Evolutionary conservation across 1,140 invertebrate species (phyloP).

Genomic region (Brachionus rotundiformis): DNA sequence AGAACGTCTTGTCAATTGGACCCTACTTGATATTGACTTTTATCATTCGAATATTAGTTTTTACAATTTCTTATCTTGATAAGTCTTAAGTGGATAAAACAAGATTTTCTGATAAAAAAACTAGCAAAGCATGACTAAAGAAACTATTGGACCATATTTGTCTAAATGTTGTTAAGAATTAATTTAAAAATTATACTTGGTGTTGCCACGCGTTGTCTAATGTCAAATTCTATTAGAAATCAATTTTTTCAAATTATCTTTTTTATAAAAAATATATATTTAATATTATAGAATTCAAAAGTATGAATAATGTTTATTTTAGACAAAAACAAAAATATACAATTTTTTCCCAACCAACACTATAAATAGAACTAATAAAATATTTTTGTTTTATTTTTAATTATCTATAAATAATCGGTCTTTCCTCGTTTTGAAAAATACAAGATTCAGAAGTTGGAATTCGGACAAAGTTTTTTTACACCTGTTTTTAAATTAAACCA

Average conservation of each 20-base stretch:
- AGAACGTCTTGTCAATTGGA: background rate
- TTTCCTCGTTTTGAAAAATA: background rate
- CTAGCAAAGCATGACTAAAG: background rate
- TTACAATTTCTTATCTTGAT: background rate
- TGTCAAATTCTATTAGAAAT: background rate
- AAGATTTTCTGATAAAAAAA: background rate
- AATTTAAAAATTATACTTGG: slow-evolving; percentile 5
- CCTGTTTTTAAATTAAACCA: background rate
- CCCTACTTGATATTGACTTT: background rate
- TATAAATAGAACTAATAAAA: background rate
- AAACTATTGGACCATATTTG: slow-evolving; percentile 8
- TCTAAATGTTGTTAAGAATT: background rate
- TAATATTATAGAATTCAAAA: too few relatives aligned
- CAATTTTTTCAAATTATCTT: background rate
- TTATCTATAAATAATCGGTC: background rate
- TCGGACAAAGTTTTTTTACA: background rate
- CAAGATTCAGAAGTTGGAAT: background rate
- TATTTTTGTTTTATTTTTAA: background rate
- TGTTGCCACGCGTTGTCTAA: background rate
- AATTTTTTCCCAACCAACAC: background rate
- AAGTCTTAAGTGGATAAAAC: background rate
- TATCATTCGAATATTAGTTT: background rate
- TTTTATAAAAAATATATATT: background rate
- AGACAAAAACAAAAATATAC: background rate
- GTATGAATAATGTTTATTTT: background rate